Percentiles rank a stretch among this genome's conserved stretches.
These are phyloP conservation scores for Raja brachyura DNA, from an alignment of 2,113 vertebrate species.

Conservation along the genomic window DNA sequence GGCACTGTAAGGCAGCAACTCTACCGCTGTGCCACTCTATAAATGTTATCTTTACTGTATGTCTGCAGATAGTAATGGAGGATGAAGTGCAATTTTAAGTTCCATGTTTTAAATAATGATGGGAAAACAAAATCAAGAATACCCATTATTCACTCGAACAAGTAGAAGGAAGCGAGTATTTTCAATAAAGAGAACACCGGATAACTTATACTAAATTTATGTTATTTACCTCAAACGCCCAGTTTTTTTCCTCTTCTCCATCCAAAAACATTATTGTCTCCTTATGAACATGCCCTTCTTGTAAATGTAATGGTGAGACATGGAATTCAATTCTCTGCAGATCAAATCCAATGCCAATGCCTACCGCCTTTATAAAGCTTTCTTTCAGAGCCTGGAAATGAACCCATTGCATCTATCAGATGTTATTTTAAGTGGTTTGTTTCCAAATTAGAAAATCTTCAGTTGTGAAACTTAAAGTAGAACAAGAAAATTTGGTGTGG, in stretches of 20 bases:
- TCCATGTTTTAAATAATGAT: not conserved
- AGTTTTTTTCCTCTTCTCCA: conserved; percentile 65
- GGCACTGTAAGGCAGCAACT: too few relatives aligned
- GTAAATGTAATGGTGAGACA: conserved; percentile 64
- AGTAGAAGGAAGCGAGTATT: not conserved
- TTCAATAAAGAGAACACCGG: not conserved
- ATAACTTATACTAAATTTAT: not conserved
- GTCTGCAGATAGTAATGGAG: not conserved
- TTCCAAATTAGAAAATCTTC: not conserved
- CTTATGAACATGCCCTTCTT: conserved; percentile 60
- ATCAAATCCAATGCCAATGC: conserved; percentile 83
- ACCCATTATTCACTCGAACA: not conserved
- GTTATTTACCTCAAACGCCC: conserved; percentile 65
- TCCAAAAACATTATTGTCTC: conserved; percentile 82
- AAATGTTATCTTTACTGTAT: not conserved
- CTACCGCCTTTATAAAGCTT: conserved; percentile 93
- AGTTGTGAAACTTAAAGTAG: not conserved
- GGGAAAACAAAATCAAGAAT: not conserved
- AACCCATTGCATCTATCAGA: not conserved
- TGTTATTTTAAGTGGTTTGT: not conserved
- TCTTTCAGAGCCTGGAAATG: conserved; percentile 79
- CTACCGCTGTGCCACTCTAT: too few relatives aligned
- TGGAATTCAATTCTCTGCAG: conserved; percentile 86
- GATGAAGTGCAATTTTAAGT: not conserved
- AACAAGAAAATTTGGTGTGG: not conserved